Evolutionary conservation across 2,888 invertebrate species (phyloP).

Genomic region (Hedychridium roseum): DNA sequence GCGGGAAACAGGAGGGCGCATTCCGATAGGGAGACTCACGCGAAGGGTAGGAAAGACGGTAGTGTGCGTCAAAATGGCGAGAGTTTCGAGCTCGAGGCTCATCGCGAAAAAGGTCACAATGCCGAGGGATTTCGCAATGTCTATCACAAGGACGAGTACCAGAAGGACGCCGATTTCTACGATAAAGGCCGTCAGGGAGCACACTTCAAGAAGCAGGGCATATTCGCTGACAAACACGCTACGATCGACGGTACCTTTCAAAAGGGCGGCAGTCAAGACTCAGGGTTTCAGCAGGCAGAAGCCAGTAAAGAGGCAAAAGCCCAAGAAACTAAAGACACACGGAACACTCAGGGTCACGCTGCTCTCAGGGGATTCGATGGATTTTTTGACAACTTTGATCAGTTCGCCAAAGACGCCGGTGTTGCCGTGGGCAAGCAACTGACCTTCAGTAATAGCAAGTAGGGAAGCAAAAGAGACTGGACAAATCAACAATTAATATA

Average conservation of each 20-base stretch:
- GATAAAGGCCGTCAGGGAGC: conserved; percentile 75
- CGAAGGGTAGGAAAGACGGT: conserved; percentile 63
- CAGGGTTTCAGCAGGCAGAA: conserved; percentile 65
- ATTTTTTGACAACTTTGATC: conserved; percentile 65
- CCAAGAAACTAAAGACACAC: conserved; percentile 67
- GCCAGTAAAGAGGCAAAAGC: conserved; percentile 68
- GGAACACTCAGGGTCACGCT: conserved; percentile 67
- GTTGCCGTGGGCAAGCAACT: too few relatives aligned
- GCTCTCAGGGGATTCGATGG: conserved; percentile 66
- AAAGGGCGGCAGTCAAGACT: conserved; percentile 67
- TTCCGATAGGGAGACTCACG: conserved; percentile 63
- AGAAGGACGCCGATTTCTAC: conserved; percentile 78
- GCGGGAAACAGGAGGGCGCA: conserved; percentile 57
- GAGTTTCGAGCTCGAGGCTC: conserved; percentile 63
- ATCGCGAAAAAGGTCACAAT: conserved; percentile 71
- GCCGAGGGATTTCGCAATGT: conserved; percentile 75
- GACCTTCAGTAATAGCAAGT: too few relatives aligned
- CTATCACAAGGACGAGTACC: conserved; percentile 77
- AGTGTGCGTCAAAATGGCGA: conserved; percentile 62
- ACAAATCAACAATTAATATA: too few relatives aligned
- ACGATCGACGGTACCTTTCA: conserved; percentile 68
- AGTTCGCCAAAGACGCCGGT: conserved; percentile 67
- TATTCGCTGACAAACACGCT: conserved; percentile 67
- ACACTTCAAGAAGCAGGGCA: conserved; percentile 71
- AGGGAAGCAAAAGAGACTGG: too few relatives aligned